Evolutionary conservation across 2,888 invertebrate genomes (phyloP), one percentile per base, ranked within the genome.

Genomic region (Trissolcus japonicus): DNA sequence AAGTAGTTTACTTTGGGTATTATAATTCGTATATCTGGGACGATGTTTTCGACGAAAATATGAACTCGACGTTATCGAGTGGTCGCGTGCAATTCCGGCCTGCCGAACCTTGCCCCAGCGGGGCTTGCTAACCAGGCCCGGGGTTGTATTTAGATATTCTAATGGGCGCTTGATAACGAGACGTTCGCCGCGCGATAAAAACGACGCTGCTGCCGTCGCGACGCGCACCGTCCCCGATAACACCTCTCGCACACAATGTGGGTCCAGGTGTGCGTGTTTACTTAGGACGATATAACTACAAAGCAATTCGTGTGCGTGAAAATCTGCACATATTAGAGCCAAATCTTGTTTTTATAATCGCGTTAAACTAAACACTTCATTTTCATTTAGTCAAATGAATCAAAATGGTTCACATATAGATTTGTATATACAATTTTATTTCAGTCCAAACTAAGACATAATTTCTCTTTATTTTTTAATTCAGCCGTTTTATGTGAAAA

Each of bases 91-190:
- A 78, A 76, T 74, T 74, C 74, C 60, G 76, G 74, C 67, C 73
- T 67, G 71, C 65, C 62, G 59, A 73, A 66, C 66, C 51, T 55
- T 69, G 75, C 79, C 77, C 72, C 72, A 63, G 43, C 25, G 77
- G 77, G 46, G 75, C 65, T 68, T 77, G 81, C 78, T 81, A 82
- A 80, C 82, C 80, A 81, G 82, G 81, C 85, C 82, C 82, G 85
- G 85, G 87, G 87, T 86, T 87, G 88, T 89, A 89, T 89, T 89
- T 89, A 89, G 89, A 89, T 89, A 89, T 89, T 89, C 89, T 89
- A 89, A 89, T 89, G 88, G 88, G 84, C 83, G 82, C 81, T 86
- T 83, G 89, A 89, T 89, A 89, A 89, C 87, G 86, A 86, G 88
- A 87, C 87, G 81, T 82, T 85, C 86, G 84, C 85, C 84, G 85